Evolutionary conservation across 2,797 vertebrate genomes (phyloP).

Genomic region (Antrozous pallidus): DNA sequence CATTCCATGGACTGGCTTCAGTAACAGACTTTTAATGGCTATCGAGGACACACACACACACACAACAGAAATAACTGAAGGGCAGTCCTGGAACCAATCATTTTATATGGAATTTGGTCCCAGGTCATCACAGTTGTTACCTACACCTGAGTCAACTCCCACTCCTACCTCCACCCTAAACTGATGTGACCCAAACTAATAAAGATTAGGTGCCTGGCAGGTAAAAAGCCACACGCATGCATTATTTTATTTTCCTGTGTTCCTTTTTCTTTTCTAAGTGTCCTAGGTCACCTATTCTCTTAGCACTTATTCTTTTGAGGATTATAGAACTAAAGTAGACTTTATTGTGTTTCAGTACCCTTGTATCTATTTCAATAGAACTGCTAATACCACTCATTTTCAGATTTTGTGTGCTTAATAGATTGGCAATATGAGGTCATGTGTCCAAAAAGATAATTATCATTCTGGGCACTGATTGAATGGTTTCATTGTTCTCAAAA

Average conservation of each 20-base stretch:
- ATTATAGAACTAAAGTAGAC: constrained; percentile 65
- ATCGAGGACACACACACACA: not conserved
- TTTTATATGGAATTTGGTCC: not conserved
- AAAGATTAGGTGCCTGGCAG: not conserved
- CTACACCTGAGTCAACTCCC: not conserved
- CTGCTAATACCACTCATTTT: constrained; percentile 64
- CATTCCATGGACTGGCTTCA: not conserved
- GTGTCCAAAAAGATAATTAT: constrained; percentile 71
- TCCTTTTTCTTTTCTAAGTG: not conserved
- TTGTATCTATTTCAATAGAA: constrained; percentile 69
- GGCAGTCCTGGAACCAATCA: not conserved
- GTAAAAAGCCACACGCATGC: not conserved
- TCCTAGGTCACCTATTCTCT: constrained; percentile 39
- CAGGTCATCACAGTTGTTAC: not conserved
- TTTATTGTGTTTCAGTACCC: constrained; percentile 70
- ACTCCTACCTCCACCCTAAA: not conserved
- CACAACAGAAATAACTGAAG: not conserved
- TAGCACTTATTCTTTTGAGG: constrained; percentile 53
- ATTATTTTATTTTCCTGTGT: not conserved
- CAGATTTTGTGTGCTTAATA: constrained; percentile 74
- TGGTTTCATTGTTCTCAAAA: constrained; percentile 72
- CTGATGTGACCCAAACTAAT: not conserved
- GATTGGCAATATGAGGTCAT: constrained; percentile 71
- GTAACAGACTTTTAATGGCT: not conserved
- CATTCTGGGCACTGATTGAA: constrained; percentile 63